Base-by-base conservation (phyloP, 2,797 vertebrate species). In the Cirrhinus mrigala region DNA sequence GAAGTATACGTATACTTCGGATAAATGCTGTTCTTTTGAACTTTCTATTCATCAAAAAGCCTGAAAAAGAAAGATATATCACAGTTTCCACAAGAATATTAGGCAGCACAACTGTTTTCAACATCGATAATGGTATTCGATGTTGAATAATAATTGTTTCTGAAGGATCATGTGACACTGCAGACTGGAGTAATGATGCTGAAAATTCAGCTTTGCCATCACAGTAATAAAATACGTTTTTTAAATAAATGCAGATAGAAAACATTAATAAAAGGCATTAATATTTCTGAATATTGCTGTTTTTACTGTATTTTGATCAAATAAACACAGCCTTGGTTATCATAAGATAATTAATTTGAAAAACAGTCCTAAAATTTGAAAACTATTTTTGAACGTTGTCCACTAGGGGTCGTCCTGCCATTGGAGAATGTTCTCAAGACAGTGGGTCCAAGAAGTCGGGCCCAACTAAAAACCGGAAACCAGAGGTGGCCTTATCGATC, bases 401-500 rank as follows among this genome's bases (percentile, higher is more conserved):
- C 81, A 54, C 64, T 60, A 95, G 94, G 24, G 78, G 44, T 6
- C 18, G 1, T 66, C 58, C 81, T 86, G 79, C 75, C 52, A 85
- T 46, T 9, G 83, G 82, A 20, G 89, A 87, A 37, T 81, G n/a
- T 54, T 56, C 48, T 50, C 85, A 68, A 68, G 85, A 82, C 37
- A n/a, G 54, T 1, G 90, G 85, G 70, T 79, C 87, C 14, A 92
- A 90, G 79, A 95, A 93, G 70, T 64, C 79, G 2, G 92, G 85
- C 68, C 52, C 84, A 58, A 85, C 83, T 82, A 96, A 95, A 90
- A 78, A 87, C 84, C 94, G 94, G 86, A 96, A 95, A 88, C 93
- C 94, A 83, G 96, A 96, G 91, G 93, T 95, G 90, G 92, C 92
- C n/a, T 93, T 96, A 73, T 96, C 96, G 0, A 96, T 96, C 90